Base-by-base conservation (phyloP, 2,888 invertebrate genomes). In the Netelia melanura region DNA sequence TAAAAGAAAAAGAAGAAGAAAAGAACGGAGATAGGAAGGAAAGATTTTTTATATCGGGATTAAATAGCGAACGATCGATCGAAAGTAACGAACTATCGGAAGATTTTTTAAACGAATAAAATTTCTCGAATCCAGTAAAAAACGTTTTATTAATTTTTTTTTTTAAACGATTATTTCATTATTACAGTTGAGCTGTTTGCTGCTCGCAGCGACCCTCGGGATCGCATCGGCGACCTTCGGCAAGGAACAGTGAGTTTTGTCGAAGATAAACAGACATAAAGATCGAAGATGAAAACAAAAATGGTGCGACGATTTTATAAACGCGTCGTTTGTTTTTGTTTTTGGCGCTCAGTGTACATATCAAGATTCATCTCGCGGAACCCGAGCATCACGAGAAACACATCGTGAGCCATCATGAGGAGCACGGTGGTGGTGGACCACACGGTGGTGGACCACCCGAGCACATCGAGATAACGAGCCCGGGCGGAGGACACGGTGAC, bases 241-340 rank as follows among this genome's bases (percentile, higher is more conserved):
- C 44, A 83, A 92, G 3, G 92, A 92, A 86, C 92, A 92, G 92
- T 92, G 81, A 92, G 92, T 90, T 81, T 17, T 30, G 9, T 11
- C n/a, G 21, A 6, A 21, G 48, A 43, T 61, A 11, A 43, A 58
- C 17, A 8, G 10, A 17, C 2, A 14, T 14, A 8, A 48, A 11
- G 2, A 14, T 48, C 11, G 11, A 48, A n/a, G 6, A 44, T 8
- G 43, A 70, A 43, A 21, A 21, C 9, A 38, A 14, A 17, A 54
- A 72, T 67, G 2, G 14, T 48, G 48, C 48, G 43, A 58, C 2
- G 44, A 17, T 71, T 58, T 56, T 52, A 58, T 17, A 56, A 58
- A 80, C 61, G 6, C 58, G 17, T 23, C 3, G 8, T 9, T 58
- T 6, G 23, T 30, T 54, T 30, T 56, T 71, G n/a, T 68, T 38